Conservation (phyloP, 2,797 vertebrate species). For the Euthynnus affinis region DNA sequence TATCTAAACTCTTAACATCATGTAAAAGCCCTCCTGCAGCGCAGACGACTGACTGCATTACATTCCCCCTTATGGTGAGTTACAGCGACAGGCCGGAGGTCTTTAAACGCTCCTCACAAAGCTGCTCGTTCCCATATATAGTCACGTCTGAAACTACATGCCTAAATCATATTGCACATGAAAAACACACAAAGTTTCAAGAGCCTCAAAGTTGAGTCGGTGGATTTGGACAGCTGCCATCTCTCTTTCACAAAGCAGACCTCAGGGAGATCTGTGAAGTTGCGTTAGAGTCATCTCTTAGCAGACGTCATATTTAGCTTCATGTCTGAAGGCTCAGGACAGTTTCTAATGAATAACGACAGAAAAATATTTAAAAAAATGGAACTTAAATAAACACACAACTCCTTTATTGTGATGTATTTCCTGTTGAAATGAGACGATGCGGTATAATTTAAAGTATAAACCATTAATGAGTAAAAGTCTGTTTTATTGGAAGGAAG, state of each 20-base stretch:
- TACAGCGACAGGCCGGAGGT: slow-evolving; percentile 5
- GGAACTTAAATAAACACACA: too few species aligned
- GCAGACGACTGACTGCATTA: slow-evolving; percentile 33
- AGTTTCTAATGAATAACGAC: background rate
- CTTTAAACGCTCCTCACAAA: slow-evolving; percentile 11
- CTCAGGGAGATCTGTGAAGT: background rate
- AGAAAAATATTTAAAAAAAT: background rate
- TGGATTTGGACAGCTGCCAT: slow-evolving; percentile 36
- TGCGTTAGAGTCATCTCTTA: background rate
- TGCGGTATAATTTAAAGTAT: too few species aligned
- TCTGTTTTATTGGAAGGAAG: too few species aligned
- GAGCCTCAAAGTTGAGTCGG: background rate
- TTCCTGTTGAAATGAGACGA: too few species aligned
- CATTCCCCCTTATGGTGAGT: slow-evolving; percentile 24
- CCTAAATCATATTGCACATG: slow-evolving; percentile 9
- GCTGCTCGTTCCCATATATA: slow-evolving; percentile 63
- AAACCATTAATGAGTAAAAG: too few species aligned
- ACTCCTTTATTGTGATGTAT: too few species aligned
- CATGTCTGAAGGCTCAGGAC: background rate
- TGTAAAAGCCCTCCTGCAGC: slow-evolving; percentile 10
- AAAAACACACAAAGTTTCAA: slow-evolving; percentile 22
- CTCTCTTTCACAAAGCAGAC: background rate
- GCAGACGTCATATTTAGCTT: background rate
- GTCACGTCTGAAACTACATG: slow-evolving; percentile 47
- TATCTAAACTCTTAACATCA: background rate